These are phyloP conservation scores for Ctenochaetus hawaiiensis DNA, from an alignment of 2,797 vertebrate genomes.

Conservation along the genomic window DNA sequence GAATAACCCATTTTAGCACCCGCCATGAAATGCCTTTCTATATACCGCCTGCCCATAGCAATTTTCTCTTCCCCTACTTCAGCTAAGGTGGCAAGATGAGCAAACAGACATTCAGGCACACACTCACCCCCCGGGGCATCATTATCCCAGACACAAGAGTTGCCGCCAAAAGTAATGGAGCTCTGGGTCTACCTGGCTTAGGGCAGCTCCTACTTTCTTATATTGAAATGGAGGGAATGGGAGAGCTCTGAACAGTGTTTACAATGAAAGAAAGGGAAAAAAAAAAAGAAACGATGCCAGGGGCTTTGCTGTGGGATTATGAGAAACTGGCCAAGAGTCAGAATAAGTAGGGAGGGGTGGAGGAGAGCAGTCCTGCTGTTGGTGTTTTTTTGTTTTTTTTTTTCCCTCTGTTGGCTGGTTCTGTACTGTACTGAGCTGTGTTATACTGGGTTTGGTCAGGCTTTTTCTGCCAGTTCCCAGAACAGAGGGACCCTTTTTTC, in stretches of 20 bases:
- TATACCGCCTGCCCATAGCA: conserved; percentile 65
- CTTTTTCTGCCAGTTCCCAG: conserved; percentile 77
- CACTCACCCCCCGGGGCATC: conserved; percentile 72
- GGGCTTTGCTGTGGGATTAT: conserved; percentile 77
- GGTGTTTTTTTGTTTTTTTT: conserved; percentile 42
- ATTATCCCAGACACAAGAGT: conserved; percentile 76
- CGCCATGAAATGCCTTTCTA: conserved; percentile 69
- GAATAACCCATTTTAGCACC: conserved; percentile 70
- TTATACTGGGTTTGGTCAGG: conserved; percentile 66
- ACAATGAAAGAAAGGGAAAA: conserved; percentile 12
- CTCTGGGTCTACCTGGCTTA: conserved; percentile 73
- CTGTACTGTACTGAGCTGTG: conserved; percentile 61
- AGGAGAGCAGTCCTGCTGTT: conserved; percentile 45
- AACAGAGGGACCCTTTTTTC: conserved; percentile 78
- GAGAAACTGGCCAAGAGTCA: conserved; percentile 67
- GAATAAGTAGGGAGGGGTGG: conserved; percentile 63
- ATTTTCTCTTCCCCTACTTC: conserved; percentile 60
- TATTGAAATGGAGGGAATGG: conserved; percentile 71
- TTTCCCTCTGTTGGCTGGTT: conserved; percentile 59
- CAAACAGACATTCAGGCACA: conserved; percentile 74
- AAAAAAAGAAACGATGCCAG: conserved; percentile 56
- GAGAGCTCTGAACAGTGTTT: conserved; percentile 67
- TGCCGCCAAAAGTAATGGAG: conserved; percentile 74
- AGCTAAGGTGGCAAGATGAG: conserved; percentile 70
- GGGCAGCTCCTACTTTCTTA: conserved; percentile 61